These are phyloP conservation scores for Bergia sp. DNA, from an alignment of 92 coral and sea anemone genomes.

Conservation along the genomic window DNA sequence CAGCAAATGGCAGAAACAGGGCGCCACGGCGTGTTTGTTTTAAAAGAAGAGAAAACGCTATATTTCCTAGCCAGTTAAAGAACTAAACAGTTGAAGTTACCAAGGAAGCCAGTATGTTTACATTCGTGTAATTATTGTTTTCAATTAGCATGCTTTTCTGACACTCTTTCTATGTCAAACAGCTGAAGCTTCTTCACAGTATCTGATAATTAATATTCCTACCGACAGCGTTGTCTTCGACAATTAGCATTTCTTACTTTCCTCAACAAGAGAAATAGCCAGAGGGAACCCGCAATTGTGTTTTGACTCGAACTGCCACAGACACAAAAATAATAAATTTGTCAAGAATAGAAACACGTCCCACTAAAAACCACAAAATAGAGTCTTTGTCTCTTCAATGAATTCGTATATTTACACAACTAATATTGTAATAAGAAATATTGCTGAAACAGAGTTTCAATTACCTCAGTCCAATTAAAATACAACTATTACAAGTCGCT, in stretches of 20 bases:
- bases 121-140: neutral
- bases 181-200: neutral
- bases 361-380: constrained; percentile 28
- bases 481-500: neutral
- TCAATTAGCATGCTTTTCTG: neutral
- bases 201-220: neutral
- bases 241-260: constrained; percentile 22
- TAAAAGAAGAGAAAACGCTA: no score
- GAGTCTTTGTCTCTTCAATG: neutral
- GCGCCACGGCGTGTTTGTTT: neutral
- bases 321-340: neutral
- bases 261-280: neutral
- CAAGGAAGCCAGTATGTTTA: neutral
- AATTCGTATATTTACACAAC: constrained; percentile 40
- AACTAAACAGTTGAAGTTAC: neutral
- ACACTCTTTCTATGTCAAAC: neutral
- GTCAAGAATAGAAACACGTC: neutral
- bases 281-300: neutral
- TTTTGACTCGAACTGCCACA: neutral
- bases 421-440: constrained; percentile 4
- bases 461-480: neutral
- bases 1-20: neutral
- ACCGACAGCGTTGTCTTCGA: neutral
- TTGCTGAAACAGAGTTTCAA: constrained; percentile 4
- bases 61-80: neutral